Base-by-base conservation (phyloP, 2,113 vertebrate genomes). In the Phaetusa simplex region DNA sequence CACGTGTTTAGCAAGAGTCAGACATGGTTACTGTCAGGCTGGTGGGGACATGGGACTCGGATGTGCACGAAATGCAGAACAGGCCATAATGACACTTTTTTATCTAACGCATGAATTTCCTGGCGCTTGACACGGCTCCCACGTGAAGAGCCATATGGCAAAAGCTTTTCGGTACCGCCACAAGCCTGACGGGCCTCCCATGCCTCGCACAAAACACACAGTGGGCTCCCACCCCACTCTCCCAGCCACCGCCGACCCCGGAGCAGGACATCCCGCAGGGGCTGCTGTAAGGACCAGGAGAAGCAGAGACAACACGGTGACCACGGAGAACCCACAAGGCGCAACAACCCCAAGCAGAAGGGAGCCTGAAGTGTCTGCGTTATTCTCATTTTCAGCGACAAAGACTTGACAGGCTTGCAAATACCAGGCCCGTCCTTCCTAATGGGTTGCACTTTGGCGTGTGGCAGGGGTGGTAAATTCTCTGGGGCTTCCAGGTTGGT, bases 191-290 rank as follows among this genome's bases (percentile, higher is more conserved):
- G 11, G 38, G 64, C 58, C 29, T 82, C 34, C 30, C 64, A 66
- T 0, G 0, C 32, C 81, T 66, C 0, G 0, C 67, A 79, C 24
- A 52, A 74, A 62, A 79, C 38, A 59, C 8, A 12, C 0, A 4
- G 40, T 2, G 8, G 59, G 24, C 59, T 82, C 50, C 58, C 47
- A 42, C 53, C 19, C 55, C 4, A 3, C 2, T 1, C 8, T 82
- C 27, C 61, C 66, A 55, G 38, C 13, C 32, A 49, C 40, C 0
- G 0, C 78, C 1, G 2, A 13, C 22, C 26, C 42, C 2, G 1
- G 42, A 71, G 66, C 29, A 71, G 56, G 30, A 43, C 30, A 56
- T 47, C 47, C 4, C 2, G 0, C 52, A 38, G 32, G 42, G 47
- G 22, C 40, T 84, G 72, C 42, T 4, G 0, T 27, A 45, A 6